These are phyloP conservation scores for Cacoxenus indagator DNA, from an alignment of 2,888 invertebrate genomes.

Conservation along the genomic window DNA sequence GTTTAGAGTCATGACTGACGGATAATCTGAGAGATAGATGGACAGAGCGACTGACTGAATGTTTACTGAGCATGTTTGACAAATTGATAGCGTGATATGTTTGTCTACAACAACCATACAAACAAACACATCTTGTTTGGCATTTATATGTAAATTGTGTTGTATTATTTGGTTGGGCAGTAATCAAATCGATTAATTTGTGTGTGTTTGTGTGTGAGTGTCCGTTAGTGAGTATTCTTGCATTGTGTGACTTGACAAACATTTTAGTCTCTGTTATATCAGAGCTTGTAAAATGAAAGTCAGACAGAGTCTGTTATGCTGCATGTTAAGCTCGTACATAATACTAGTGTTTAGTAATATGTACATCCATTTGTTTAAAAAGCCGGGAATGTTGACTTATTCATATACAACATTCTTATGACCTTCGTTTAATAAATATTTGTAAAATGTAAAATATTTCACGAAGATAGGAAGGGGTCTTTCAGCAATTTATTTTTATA, in stretches of 20 bases:
- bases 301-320: not conserved
- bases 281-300: not conserved
- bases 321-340: not conserved
- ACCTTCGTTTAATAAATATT: too few species aligned
- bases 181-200: not conserved
- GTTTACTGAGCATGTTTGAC: slow-evolving; percentile 47
- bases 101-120: slow-evolving; percentile 34
- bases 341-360: not conserved
- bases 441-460: too few species aligned
- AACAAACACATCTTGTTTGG: not conserved
- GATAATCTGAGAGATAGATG: not conserved
- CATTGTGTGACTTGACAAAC: not conserved
- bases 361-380: not conserved
- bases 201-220: not conserved
- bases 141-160: slow-evolving; percentile 5
- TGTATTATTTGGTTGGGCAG: not conserved
- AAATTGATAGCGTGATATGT: slow-evolving; percentile 64
- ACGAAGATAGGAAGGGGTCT: too few species aligned
- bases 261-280: not conserved
- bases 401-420: too few species aligned
- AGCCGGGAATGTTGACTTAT: too few species aligned
- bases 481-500: too few species aligned
- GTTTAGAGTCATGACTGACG: slow-evolving; percentile 3
- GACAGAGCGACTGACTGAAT: not conserved
- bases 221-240: too few species aligned